These are phyloP conservation scores for Phoebastria nigripes DNA, from an alignment of 2,797 vertebrate species.

Conservation along the genomic window DNA sequence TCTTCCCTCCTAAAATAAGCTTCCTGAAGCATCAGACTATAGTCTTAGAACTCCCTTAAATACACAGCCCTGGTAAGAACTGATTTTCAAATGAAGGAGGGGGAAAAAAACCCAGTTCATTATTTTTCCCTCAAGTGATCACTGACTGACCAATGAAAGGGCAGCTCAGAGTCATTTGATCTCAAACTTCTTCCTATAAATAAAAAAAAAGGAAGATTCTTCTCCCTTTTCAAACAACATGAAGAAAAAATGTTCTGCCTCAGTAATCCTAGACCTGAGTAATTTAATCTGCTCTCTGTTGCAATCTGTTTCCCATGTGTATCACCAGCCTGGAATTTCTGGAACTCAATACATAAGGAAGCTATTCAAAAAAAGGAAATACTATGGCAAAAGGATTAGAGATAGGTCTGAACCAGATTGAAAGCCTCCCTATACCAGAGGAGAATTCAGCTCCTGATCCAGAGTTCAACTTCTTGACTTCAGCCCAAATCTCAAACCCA, in stretches of 20 bases:
- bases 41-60: constrained; percentile 22
- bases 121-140: neutral
- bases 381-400: neutral
- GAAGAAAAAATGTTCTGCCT: neutral
- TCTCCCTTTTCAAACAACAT: neutral
- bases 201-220: neutral
- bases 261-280: constrained; percentile 27
- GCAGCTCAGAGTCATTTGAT: neutral
- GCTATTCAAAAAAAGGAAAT: constrained; percentile 52
- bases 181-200: neutral
- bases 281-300: constrained; percentile 29
- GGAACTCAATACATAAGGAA: constrained; percentile 59
- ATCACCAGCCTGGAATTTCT: constrained; percentile 54
- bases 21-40: constrained; percentile 31
- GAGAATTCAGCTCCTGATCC: neutral
- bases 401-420: neutral
- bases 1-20: constrained; percentile 53
- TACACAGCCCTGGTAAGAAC: neutral
- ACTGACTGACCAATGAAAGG: neutral
- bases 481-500: neutral
- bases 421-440: neutral
- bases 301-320: constrained; percentile 52
- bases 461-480: neutral
- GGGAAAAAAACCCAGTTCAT: rapidly evolving
- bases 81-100: neutral